Base-by-base conservation (phyloP, 2,888 invertebrate genomes). In the Stenodera caucasica region DNA sequence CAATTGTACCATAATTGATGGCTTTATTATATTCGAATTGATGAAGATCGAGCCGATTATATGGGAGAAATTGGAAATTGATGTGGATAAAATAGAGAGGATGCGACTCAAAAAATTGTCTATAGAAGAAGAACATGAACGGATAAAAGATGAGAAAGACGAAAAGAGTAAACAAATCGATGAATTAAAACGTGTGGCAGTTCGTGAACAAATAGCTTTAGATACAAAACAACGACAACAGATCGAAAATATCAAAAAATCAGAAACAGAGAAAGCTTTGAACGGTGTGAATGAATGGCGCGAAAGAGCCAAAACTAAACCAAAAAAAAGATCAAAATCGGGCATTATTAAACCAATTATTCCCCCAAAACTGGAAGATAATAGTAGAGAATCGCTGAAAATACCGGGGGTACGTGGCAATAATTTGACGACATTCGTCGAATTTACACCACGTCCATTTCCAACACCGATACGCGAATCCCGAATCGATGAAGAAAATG, bases 401-500 rank as follows among this genome's bases (percentile, higher is more conserved):
- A 53, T 30, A 65, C 57, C 30, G 74, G 75, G 71, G 76, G 69
- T 58, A 77, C 68, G 81, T 80, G 68, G 70, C 73, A 15, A 49
- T 15, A 58, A 55, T 53, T 67, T 85, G 55, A 88, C 88, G 3
- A 80, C 81, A 60, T 82, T 87, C 66, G 85, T 93, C 9, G 84
- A 81, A 30, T 92, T 93, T 74, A 91, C 93, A 0, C 86, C 87
- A 9, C 82, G 94, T 57, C 84, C 84, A 21, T 92, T 95, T 75
- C 90, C 92, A 0, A 94, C 94, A 1, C 94, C 94, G 0, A 88
- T 88, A 55, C 82, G 94, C 63, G 92, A 92, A 77, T 91, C 91
- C 0, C 82, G 83, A 53, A 82, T 84, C 14, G 80, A 82, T 0
- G 87, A 90, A 74, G 94, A 94, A 78, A 86, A 90, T 68, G 88